phyloP scores from a whole-genome alignment of 2,113 vertebrate genomes.

The Loxodonta africana region DNA sequence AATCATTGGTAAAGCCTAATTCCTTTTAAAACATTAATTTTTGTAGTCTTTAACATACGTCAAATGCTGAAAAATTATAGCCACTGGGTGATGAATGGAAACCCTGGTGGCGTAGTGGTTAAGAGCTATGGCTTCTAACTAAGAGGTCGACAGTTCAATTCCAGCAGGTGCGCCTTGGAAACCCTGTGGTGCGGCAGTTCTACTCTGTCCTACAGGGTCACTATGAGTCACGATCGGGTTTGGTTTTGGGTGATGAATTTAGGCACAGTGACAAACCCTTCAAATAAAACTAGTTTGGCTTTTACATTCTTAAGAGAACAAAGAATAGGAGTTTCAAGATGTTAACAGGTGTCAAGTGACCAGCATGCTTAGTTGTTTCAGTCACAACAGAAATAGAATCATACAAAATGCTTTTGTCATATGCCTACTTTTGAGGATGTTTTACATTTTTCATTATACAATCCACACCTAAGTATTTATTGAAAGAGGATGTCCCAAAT shows the following conservation, averaged over 20 bases:
- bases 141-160: too few species aligned
- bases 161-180: too few species aligned
- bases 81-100: background rate
- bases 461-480: slow-evolving; percentile 4
- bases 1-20: background rate
- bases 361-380: background rate
- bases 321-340: slow-evolving; percentile 4
- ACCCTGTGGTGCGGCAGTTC: too few species aligned
- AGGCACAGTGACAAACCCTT: background rate
- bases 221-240: too few species aligned
- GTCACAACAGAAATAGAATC: slow-evolving; percentile 33
- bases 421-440: background rate
- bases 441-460: slow-evolving; percentile 38
- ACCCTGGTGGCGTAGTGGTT: too few species aligned
- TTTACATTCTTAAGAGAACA: background rate
- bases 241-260: slow-evolving; percentile 16
- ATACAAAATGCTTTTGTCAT: slow-evolving; percentile 36
- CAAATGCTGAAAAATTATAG: slow-evolving; percentile 7
- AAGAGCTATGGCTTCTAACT: too few species aligned
- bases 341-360: background rate
- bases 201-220: too few species aligned
- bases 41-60: background rate
- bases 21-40: slow-evolving; percentile 16
- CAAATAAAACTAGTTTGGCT: slow-evolving; percentile 17
- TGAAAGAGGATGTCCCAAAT: slow-evolving; percentile 25